These are phyloP conservation scores for Bradypodion ventrale DNA, from an alignment of 2,797 vertebrate species.

Conservation along the genomic window DNA sequence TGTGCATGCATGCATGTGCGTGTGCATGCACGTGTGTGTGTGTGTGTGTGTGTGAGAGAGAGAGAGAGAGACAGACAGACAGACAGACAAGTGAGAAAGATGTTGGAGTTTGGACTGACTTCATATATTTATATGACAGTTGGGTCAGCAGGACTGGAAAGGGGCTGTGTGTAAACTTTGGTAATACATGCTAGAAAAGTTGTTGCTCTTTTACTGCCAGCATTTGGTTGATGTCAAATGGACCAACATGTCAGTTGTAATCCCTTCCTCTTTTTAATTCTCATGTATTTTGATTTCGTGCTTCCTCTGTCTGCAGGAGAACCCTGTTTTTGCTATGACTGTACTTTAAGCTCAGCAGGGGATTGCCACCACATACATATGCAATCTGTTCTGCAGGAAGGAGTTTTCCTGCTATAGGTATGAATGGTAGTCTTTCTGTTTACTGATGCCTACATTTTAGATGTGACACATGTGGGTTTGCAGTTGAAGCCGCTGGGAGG, in stretches of 20 bases:
- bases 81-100: too few relatives aligned
- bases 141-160: background rate
- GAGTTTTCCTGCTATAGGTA: slow-evolving; percentile 43
- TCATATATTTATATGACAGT: background rate
- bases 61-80: too few relatives aligned
- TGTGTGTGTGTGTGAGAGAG: too few relatives aligned
- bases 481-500: slow-evolving; percentile 36
- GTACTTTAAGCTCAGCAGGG: slow-evolving; percentile 36
- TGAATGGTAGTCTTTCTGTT: slow-evolving; percentile 37
- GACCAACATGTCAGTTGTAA: slow-evolving; percentile 19
- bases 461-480: slow-evolving; percentile 18
- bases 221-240: background rate
- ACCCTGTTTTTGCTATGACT: slow-evolving; percentile 46
- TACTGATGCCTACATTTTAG: slow-evolving; percentile 37
- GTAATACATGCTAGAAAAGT: background rate
- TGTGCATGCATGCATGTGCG: too few relatives aligned
- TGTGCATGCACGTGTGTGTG: too few relatives aligned
- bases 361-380: slow-evolving; percentile 33
- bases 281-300: slow-evolving; percentile 25
- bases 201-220: background rate
- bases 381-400: slow-evolving; percentile 43
- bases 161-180: background rate
- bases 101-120: background rate
- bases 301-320: slow-evolving; percentile 16
- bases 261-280: slow-evolving; percentile 19